Conservation (phyloP, 2,888 invertebrate genomes). For the Tupiocoris notatus region DNA sequence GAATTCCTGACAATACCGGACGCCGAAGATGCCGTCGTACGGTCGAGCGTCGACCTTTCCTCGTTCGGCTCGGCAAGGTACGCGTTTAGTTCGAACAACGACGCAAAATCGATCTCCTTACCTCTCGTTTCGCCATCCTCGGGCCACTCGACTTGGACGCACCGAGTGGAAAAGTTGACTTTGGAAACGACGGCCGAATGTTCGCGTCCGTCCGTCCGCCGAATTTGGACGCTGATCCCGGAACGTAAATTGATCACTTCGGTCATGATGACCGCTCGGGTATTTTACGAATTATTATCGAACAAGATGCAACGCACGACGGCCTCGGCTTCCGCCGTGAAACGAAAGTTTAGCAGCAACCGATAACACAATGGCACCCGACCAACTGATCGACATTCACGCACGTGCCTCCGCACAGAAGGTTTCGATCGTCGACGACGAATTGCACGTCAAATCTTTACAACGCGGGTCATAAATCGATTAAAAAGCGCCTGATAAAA, state of each 20-base stretch:
- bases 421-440: too few species aligned
- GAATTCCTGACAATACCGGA: conserved; percentile 27
- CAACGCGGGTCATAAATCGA: too few species aligned
- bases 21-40: not conserved
- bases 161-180: conserved; percentile 80
- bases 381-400: conserved; percentile 23
- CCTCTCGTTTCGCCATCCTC: conserved; percentile 99
- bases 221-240: conserved; percentile 81
- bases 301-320: conserved; percentile 11
- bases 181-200: conserved; percentile 95
- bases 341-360: too few species aligned
- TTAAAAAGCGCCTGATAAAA: too few species aligned
- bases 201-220: conserved; percentile 88
- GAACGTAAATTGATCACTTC: conserved; percentile 53
- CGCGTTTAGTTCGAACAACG: conserved; percentile 20
- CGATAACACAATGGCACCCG: conserved; percentile 23
- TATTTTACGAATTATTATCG: too few species aligned
- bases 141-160: conserved; percentile 99
- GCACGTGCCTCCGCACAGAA: too few species aligned
- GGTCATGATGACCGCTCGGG: conserved; percentile 7
- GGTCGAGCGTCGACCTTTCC: not conserved
- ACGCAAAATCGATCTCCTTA: conserved; percentile 70
- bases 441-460: too few species aligned
- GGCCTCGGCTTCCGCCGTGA: not conserved
- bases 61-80: not conserved